Evolutionary conservation across 2,113 vertebrate genomes (phyloP).

Genomic region (Tragulus kanchil): DNA sequence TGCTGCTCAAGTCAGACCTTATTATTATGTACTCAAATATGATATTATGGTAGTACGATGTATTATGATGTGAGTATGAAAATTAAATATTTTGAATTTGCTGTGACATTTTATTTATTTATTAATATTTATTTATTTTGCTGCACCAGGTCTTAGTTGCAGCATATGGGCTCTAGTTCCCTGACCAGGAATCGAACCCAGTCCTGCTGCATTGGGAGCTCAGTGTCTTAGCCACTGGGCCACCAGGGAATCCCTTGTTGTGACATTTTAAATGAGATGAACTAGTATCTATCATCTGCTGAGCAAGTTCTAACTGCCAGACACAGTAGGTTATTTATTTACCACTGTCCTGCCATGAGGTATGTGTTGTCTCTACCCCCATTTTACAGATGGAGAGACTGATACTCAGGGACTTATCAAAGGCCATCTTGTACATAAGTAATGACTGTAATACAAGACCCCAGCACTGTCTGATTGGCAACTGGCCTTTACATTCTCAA

Average conservation of each 20-base stretch:
- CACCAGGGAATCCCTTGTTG: not conserved
- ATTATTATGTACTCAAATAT: not conserved
- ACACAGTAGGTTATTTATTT: not conserved
- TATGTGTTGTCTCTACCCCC: not conserved
- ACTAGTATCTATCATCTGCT: not conserved
- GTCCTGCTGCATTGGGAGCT: too few relatives aligned
- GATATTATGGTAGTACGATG: too few relatives aligned
- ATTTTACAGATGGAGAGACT: constrained; percentile 15
- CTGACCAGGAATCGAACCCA: too few relatives aligned
- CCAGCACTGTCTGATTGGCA: not conserved
- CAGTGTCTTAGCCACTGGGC: too few relatives aligned
- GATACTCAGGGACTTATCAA: not conserved
- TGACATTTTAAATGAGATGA: not conserved
- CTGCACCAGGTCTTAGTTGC: too few relatives aligned
- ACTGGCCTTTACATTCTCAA: not conserved
- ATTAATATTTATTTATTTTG: too few relatives aligned
- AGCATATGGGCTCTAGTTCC: too few relatives aligned
- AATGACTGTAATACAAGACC: not conserved
- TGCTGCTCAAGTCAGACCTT: constrained; percentile 20
- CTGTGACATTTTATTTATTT: too few relatives aligned
- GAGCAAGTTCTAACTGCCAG: not conserved
- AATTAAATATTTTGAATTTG: not conserved
- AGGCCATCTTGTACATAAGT: not conserved
- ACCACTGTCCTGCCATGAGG: not conserved
- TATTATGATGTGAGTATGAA: not conserved